Conservation (phyloP, 2,888 invertebrate species). For the Heliconius ismenius region DNA sequence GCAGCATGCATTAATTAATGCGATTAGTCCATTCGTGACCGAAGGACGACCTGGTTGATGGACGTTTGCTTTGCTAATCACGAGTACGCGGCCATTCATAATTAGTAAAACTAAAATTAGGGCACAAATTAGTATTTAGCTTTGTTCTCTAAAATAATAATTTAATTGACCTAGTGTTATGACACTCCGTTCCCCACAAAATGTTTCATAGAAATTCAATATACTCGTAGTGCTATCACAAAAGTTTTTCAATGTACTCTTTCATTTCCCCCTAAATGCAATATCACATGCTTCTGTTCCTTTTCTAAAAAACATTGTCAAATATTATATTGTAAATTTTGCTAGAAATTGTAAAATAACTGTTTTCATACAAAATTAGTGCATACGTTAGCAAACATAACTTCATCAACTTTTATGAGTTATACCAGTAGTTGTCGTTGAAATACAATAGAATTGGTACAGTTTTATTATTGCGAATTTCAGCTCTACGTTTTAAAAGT, state of each 20-base stretch:
- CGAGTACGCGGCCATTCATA: constrained; percentile 51
- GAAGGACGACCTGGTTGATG: constrained; percentile 61
- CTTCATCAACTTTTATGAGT: not conserved
- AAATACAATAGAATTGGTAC: not conserved
- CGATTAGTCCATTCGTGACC: constrained; percentile 72
- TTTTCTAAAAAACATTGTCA: too few relatives aligned
- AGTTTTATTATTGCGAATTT: not conserved
- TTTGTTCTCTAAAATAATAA: not conserved
- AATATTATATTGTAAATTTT: too few relatives aligned
- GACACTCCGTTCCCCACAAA: too few relatives aligned
- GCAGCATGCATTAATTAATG: constrained; percentile 69
- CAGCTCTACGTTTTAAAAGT: not conserved
- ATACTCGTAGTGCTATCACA: too few relatives aligned
- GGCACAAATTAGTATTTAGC: not conserved
- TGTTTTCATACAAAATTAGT: too few relatives aligned
- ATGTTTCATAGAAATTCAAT: not conserved
- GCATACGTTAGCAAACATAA: not conserved
- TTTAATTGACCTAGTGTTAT: not conserved
- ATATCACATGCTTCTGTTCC: too few relatives aligned
- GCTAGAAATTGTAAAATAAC: too few relatives aligned
- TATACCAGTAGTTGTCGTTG: not conserved
- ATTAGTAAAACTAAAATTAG: constrained; percentile 10
- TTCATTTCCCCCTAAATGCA: too few relatives aligned
- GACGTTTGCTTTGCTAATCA: constrained; percentile 71
- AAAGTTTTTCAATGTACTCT: too few relatives aligned